Evolutionary conservation across 2,888 invertebrate species (phyloP).

Genomic region (Rhimphoctona megacephalus): DNA sequence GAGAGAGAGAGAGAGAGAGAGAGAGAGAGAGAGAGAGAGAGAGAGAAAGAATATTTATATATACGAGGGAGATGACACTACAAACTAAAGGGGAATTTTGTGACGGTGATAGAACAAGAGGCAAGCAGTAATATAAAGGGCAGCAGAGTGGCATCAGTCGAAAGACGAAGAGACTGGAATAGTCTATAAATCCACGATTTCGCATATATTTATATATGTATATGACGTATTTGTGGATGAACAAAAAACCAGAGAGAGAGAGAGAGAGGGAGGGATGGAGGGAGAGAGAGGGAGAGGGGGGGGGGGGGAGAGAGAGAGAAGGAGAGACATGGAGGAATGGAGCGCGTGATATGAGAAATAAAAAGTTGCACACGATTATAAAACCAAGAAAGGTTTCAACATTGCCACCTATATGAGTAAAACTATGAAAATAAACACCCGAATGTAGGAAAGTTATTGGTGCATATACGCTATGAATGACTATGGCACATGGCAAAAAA

Average conservation of each 20-base stretch:
- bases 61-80: conserved; percentile 18
- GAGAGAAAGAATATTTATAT: not conserved
- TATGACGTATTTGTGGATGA: conserved; percentile 10
- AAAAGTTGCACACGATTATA: conserved; percentile 39
- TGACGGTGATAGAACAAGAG: conserved; percentile 6
- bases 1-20: no score
- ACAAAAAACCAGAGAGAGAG: conserved; percentile 21
- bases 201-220: not conserved
- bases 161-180: conserved; percentile 28
- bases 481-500: conserved; percentile 24
- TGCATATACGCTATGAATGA: not conserved
- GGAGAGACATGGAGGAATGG: conserved; percentile 1
- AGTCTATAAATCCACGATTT: conserved; percentile 17
- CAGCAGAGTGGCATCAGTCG: conserved; percentile 11
- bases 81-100: conserved; percentile 21
- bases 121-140: conserved; percentile 17
- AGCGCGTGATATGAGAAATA: conserved; percentile 1
- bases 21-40: not conserved
- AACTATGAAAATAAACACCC: conserved; percentile 34
- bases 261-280: conserved; percentile 1
- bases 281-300: conserved; percentile 25
- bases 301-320: no score
- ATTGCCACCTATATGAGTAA: conserved; percentile 10
- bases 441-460: conserved; percentile 27
- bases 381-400: conserved; percentile 45